Percentiles rank a stretch among this genome's conserved stretches.
phyloP scores from a whole-genome alignment of 1,140 invertebrate genomes.

The Calosoma granatense region DNA sequence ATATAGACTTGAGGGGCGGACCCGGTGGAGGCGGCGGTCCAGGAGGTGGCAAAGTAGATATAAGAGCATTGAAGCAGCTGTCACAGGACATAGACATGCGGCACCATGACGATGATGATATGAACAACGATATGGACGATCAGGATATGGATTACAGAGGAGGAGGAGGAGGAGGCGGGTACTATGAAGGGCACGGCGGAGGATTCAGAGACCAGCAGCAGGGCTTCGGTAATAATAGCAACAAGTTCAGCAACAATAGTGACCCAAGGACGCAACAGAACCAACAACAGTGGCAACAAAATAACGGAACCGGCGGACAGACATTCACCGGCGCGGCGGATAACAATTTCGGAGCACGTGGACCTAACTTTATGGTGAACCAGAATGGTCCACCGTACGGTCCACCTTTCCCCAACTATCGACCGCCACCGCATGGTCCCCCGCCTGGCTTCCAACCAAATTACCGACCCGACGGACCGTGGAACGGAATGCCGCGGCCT shows the following conservation, averaged over 20 bases:
- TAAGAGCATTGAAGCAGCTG: not conserved
- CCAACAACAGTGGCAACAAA: not conserved
- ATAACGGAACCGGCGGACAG: not conserved
- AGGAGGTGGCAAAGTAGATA: no score
- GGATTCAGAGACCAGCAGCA: not conserved
- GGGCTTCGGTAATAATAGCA: not conserved
- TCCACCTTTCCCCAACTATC: not conserved
- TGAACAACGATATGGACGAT: not conserved
- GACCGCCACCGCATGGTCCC: not conserved
- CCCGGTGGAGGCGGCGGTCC: not conserved
- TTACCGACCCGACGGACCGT: not conserved
- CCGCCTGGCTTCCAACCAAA: not conserved
- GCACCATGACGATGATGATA: not conserved
- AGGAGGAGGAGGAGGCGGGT: no score
- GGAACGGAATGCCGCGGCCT: not conserved
- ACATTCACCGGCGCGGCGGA: not conserved
- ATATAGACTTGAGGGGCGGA: not conserved
- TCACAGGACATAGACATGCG: not conserved
- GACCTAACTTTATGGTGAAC: not conserved
- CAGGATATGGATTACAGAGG: no score
- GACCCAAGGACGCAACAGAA: not conserved
- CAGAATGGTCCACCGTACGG: not conserved
- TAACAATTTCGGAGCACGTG: not conserved
- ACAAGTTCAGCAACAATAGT: not conserved
- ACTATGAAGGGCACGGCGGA: not conserved